phyloP scores from a whole-genome alignment of 2,797 vertebrate species.

The Arremon aurantiirostris region DNA sequence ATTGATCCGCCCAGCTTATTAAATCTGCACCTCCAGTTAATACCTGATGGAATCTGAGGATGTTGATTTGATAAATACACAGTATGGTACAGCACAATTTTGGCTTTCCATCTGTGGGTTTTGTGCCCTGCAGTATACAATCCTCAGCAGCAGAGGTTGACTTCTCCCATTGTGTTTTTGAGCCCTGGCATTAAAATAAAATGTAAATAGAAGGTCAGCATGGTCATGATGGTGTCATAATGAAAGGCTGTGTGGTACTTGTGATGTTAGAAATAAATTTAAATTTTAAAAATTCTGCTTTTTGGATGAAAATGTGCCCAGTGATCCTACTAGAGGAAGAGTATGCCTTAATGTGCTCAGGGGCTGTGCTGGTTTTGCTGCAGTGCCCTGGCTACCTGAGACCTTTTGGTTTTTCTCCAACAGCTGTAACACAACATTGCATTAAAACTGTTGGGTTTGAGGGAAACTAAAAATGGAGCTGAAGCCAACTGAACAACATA shows the following conservation, averaged over 20 bases:
- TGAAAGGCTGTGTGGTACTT: neutral
- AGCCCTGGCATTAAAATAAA: neutral
- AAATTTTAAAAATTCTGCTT: neutral
- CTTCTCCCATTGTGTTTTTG: neutral
- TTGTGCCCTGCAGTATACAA: neutral
- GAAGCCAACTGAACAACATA: neutral
- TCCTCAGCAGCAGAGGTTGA: neutral
- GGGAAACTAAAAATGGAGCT: neutral
- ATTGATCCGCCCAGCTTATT: neutral
- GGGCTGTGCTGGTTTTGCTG: neutral
- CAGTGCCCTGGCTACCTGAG: neutral
- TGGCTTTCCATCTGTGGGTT: neutral
- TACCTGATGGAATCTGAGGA: neutral
- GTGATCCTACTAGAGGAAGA: neutral
- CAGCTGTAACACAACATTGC: neutral
- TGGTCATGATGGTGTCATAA: neutral
- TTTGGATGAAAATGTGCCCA: neutral
- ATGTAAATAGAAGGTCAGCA: neutral
- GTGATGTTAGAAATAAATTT: neutral
- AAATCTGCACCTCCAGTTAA: neutral
- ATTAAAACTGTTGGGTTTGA: neutral
- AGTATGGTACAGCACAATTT: neutral
- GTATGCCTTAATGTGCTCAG: neutral
- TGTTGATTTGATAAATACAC: neutral
- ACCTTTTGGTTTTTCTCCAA: neutral